Evolutionary conservation across 1,140 invertebrate species (phyloP).

Genomic region (Eumeta japonica): DNA sequence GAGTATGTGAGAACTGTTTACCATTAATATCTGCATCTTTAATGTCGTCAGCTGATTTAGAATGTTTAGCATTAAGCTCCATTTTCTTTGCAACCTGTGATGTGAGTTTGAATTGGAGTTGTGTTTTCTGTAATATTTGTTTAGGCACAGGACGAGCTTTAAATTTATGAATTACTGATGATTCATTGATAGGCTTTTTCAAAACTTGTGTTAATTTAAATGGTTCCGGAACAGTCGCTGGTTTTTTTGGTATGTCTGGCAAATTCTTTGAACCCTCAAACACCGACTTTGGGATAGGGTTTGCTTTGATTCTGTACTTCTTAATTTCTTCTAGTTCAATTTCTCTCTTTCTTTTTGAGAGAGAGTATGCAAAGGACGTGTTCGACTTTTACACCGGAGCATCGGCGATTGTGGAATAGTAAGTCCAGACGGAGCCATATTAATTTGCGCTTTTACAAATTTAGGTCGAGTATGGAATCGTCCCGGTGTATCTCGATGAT

Average conservation of each 20-base stretch:
- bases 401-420: constrained; percentile 42
- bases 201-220: constrained; percentile 43
- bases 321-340: constrained; percentile 41
- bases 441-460: not conserved
- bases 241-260: constrained; percentile 36
- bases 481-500: constrained; percentile 41
- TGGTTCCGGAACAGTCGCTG: constrained; percentile 36
- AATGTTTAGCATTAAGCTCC: constrained; percentile 34
- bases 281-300: constrained; percentile 42
- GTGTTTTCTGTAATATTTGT: constrained; percentile 42
- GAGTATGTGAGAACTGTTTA: no score
- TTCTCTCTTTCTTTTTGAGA: constrained; percentile 47
- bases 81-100: constrained; percentile 25
- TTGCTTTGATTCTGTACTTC: constrained; percentile 44
- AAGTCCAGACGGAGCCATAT: constrained; percentile 15
- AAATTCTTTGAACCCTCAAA: constrained; percentile 30
- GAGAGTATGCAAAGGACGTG: constrained; percentile 30
- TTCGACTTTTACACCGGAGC: constrained; percentile 35
- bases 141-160: constrained; percentile 46
- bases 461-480: constrained; percentile 34
- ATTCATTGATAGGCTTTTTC: constrained; percentile 23
- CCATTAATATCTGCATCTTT: no score
- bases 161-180: constrained; percentile 24
- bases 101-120: constrained; percentile 24
- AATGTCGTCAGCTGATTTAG: constrained; percentile 16